Conservation (phyloP, 2,888 invertebrate genomes). For the Tenthredo livida region DNA sequence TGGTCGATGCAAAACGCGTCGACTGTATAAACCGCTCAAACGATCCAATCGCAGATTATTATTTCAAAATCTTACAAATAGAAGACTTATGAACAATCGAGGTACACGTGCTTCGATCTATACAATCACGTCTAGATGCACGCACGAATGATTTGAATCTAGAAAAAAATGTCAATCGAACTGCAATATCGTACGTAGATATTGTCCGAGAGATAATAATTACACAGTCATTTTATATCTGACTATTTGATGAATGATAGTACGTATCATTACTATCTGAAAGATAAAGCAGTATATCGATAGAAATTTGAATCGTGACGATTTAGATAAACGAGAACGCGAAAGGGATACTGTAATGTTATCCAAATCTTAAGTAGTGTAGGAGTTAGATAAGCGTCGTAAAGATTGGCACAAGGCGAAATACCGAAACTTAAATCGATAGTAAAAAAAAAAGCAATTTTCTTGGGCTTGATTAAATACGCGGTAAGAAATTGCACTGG, state of each 20-base stretch:
- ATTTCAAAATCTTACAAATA: neutral
- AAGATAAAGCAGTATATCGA: neutral
- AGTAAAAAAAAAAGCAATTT: neutral
- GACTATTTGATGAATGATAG: neutral
- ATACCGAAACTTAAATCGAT: neutral
- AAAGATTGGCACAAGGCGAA: neutral
- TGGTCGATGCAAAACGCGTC: constrained; percentile 2
- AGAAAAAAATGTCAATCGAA: neutral
- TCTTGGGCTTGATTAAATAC: neutral
- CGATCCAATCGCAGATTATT: constrained; percentile 1
- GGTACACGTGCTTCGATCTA: neutral
- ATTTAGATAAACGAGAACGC: neutral
- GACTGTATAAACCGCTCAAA: neutral
- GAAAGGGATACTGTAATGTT: neutral
- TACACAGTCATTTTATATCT: neutral
- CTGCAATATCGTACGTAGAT: neutral
- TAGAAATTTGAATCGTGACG: neutral
- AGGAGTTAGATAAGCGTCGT: neutral
- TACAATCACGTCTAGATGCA: neutral
- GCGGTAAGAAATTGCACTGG: neutral
- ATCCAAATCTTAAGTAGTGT: neutral
- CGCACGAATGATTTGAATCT: too few relatives aligned
- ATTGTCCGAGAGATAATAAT: neutral
- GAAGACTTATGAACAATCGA: constrained; percentile 13
- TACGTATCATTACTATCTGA: neutral